A percentile compares a stretch with the other conserved stretches of the same genome.
These are phyloP conservation scores for Vanessa tameamea DNA, from an alignment of 1,140 invertebrate genomes.

Conservation along the genomic window DNA sequence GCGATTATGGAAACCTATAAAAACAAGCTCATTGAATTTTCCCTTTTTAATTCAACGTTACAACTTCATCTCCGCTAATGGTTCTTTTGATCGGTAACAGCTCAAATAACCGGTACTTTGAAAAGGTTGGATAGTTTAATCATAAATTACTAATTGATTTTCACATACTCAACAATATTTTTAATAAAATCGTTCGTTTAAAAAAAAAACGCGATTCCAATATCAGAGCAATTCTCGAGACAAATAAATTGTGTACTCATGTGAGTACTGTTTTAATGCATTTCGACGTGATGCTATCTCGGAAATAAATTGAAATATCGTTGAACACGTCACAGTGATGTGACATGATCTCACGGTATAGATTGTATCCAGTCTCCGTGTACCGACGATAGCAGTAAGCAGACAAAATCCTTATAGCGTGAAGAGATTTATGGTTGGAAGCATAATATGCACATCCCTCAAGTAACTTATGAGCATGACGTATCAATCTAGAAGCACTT, in stretches of 20 bases:
- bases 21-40: constrained; percentile 12
- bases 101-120: constrained; percentile 19
- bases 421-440: constrained; percentile 21
- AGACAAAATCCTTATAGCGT: constrained; percentile 26
- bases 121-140: constrained; percentile 14
- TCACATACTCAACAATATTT: not conserved
- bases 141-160: constrained; percentile 16
- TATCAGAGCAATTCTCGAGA: too few relatives aligned
- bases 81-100: constrained; percentile 25
- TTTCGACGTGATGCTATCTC: not conserved
- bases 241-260: too few relatives aligned
- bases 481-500: too few relatives aligned
- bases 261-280: too few relatives aligned
- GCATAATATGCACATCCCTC: not conserved
- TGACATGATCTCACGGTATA: not conserved
- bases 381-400: constrained; percentile 13
- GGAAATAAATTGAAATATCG: constrained; percentile 4
- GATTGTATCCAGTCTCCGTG: constrained; percentile 13
- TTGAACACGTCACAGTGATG: not conserved
- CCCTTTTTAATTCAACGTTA: not conserved
- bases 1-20: not conserved
- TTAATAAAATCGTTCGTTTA: not conserved
- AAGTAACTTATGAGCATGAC: not conserved
- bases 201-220: too few relatives aligned
- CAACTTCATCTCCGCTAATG: constrained; percentile 24